Percentiles rank a stretch among this genome's conserved stretches.
phyloP scores from a whole-genome alignment of 2,113 vertebrate species.

The Paracanthobrama guichenoti region DNA sequence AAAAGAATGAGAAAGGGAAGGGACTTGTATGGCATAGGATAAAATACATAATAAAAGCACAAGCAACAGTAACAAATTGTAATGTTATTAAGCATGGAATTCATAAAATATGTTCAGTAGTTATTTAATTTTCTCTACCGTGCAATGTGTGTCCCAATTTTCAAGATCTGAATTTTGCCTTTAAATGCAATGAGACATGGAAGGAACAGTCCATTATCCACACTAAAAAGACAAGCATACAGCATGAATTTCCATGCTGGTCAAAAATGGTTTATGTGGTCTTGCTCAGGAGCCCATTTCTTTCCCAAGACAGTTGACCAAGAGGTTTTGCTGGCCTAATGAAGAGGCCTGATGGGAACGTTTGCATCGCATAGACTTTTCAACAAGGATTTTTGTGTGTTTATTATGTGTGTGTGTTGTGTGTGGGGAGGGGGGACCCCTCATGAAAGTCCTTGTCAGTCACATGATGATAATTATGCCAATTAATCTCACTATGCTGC shows the following conservation, averaged over 20 bases:
- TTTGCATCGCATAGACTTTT: not conserved
- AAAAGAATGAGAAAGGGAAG: not conserved
- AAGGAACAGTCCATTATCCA: not conserved
- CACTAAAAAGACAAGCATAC: not conserved
- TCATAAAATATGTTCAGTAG: not conserved
- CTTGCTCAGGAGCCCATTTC: not conserved
- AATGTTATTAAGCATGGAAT: not conserved
- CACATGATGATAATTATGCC: not conserved
- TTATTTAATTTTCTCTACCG: not conserved
- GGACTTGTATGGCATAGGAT: not conserved
- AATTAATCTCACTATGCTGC: not conserved
- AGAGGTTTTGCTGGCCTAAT: not conserved
- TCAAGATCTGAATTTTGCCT: not conserved
- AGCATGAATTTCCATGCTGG: not conserved
- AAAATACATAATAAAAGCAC: not conserved
- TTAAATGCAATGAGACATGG: not conserved
- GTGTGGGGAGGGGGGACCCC: not conserved
- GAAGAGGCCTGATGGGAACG: not conserved
- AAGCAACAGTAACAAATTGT: no score
- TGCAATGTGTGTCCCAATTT: not conserved
- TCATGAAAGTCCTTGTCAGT: not conserved
- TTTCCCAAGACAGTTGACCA: not conserved
- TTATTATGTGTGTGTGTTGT: not conserved
- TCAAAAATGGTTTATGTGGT: not conserved
- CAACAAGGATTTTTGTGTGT: not conserved